A percentile compares a stretch with the other conserved stretches of the same genome.
Evolutionary conservation across 2,113 vertebrate species (phyloP).

Genomic region (Stigmatopora argus): DNA sequence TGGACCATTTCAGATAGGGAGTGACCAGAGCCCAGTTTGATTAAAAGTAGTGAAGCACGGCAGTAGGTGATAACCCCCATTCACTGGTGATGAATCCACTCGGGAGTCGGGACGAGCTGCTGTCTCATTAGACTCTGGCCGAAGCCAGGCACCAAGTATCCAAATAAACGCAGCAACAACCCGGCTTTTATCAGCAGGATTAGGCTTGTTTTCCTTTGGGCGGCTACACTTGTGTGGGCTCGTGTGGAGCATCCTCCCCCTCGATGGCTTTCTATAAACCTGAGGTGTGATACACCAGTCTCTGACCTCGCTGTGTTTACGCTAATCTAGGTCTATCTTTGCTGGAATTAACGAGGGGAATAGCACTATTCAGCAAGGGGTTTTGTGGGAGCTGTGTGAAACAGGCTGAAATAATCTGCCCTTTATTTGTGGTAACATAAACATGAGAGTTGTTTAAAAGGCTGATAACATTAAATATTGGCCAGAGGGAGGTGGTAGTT

Average conservation of each 20-base stretch:
- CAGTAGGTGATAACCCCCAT: constrained; percentile 80
- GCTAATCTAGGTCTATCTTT: constrained; percentile 64
- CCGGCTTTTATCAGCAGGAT: constrained; percentile 66
- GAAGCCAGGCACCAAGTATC: constrained; percentile 55
- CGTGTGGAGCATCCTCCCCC: constrained; percentile 36
- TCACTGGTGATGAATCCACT: constrained; percentile 74
- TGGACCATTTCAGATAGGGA: constrained; percentile 84
- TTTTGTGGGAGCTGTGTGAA: constrained; percentile 55
- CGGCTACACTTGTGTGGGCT: constrained; percentile 63
- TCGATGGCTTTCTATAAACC: constrained; percentile 51
- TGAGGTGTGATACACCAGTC: constrained; percentile 65
- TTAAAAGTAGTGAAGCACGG: constrained; percentile 85
- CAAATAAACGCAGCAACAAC: constrained; percentile 66
- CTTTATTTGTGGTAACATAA: constrained; percentile 72
- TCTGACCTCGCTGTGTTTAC: constrained; percentile 56
- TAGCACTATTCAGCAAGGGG: constrained; percentile 57
- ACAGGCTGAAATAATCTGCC: constrained; percentile 65
- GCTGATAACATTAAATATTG: constrained; percentile 78
- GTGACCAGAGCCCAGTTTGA: constrained; percentile 81
- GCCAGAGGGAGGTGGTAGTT: constrained; percentile 68
- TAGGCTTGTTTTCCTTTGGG: constrained; percentile 68
- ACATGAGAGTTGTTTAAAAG: constrained; percentile 73
- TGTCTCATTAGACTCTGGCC: constrained; percentile 65
- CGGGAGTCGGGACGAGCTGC: constrained; percentile 56
- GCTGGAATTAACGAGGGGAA: constrained; percentile 56